Base-by-base conservation (phyloP, 2,888 invertebrate genomes). In the Heterodera filipjevi region DNA sequence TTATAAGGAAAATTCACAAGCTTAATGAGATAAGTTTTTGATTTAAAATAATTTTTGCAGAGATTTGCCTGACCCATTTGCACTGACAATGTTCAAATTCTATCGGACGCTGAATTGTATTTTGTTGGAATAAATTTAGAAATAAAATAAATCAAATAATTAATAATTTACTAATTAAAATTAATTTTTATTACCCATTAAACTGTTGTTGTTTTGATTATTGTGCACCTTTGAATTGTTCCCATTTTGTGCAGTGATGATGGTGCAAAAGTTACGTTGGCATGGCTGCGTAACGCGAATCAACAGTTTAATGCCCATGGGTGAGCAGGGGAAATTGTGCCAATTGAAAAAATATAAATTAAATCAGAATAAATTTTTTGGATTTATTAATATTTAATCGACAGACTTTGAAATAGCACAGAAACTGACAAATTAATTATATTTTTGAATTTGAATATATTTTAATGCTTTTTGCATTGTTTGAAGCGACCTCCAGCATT, bases 211-310 rank as follows among this genome's bases (percentile, higher is more conserved):
- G n/a, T n/a, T n/a, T n/a, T n/a, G n/a, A n/a, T n/a, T n/a, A n/a
- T n/a, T n/a, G n/a, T n/a, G n/a, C n/a, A n/a, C n/a, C n/a, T n/a
- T n/a, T 16, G 19, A 49, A 8, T 49, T 16, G 10, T 49, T 49
- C 49, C 14, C 10, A 49, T 49, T 6, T 49, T 49, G 19, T 77
- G 27, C 39, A 89, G 88, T 88, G 74, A 85, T 87, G 85, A 85
- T 86, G 76, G 88, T 89, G 27, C 89, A 88, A 76, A 87, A 88
- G 78, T 85, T 89, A 0, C 91, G 96, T 82, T 96, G 96, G 96
- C 94, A 95, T 87, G 94, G 93, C 82, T 96, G 96, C 89, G 94
- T 96, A 12, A 92, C 93, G 0, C 94, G 95, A 90, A 95, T 95
- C 73, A 92, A 91, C 81, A 90, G 91, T 72, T 90, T 92, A 77